A percentile compares a stretch with the other conserved stretches of the same genome.
phyloP scores from a whole-genome alignment of 2,888 invertebrate species.

The Diabrotica balteata region DNA sequence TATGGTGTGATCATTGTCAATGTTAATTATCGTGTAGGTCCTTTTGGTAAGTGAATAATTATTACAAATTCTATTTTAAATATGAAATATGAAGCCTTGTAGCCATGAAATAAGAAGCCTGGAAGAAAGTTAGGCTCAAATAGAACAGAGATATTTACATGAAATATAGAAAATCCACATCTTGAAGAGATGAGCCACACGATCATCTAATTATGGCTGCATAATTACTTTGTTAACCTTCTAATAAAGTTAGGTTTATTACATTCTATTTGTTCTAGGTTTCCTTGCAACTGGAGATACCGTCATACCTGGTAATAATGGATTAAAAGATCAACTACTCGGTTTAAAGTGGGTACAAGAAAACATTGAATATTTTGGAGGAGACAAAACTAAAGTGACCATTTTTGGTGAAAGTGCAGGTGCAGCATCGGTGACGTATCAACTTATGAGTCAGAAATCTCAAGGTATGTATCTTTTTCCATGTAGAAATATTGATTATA shows the following conservation, averaged over 20 bases:
- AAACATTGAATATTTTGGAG: conserved; percentile 42
- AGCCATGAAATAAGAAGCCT: conserved; percentile 29
- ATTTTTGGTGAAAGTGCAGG: conserved; percentile 44
- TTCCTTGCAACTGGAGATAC: conserved; percentile 41
- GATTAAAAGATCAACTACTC: conserved; percentile 42
- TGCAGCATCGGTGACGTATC: conserved; percentile 36
- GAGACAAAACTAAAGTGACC: conserved; percentile 40
- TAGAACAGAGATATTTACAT: too few relatives aligned
- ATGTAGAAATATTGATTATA: too few relatives aligned
- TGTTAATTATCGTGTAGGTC: conserved; percentile 48
- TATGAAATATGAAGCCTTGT: conserved; percentile 25
- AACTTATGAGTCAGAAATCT: conserved; percentile 36
- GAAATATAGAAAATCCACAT: too few relatives aligned
- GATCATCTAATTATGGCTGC: too few relatives aligned
- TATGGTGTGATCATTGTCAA: conserved; percentile 49
- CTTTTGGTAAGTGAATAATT: conserved; percentile 29
- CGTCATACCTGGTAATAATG: conserved; percentile 41
- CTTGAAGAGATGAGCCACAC: too few relatives aligned
- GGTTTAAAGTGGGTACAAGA: conserved; percentile 40
- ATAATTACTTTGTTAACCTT: too few relatives aligned
- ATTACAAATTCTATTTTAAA: background rate
- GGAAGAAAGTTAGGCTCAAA: too few relatives aligned
- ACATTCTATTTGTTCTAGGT: conserved; percentile 33
- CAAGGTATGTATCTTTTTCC: conserved; percentile 27
- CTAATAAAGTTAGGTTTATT: too few relatives aligned